Conservation (phyloP, 2,888 invertebrate genomes). For the Caenorhabditis becei region DNA sequence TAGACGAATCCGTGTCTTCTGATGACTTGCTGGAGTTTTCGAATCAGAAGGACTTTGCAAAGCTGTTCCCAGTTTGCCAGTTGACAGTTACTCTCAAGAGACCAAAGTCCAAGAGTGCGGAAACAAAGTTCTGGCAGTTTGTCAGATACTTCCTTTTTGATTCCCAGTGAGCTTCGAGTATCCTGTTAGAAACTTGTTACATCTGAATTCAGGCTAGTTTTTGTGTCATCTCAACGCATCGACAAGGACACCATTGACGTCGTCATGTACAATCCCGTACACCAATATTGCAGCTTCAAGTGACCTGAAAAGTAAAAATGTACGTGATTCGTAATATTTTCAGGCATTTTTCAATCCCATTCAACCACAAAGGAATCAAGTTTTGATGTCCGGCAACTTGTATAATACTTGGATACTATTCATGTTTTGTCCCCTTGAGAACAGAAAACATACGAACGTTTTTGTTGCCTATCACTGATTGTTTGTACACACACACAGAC, state of each 20-base stretch:
- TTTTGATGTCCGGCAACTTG: conserved; percentile 29
- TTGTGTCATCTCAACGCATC: conserved; percentile 28
- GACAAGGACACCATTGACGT: conserved; percentile 27
- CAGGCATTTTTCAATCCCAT: conserved; percentile 56
- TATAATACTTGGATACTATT: conserved; percentile 16
- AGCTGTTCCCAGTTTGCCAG: conserved; percentile 53
- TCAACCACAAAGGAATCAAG: conserved; percentile 45
- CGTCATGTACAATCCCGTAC: conserved; percentile 44
- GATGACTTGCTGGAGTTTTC: conserved; percentile 33
- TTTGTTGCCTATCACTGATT: conserved; percentile 58
- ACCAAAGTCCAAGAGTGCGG: conserved; percentile 35
- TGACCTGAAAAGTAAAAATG: too few relatives aligned
- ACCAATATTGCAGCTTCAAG: conserved; percentile 46
- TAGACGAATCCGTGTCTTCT: conserved; percentile 54
- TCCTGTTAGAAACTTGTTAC: too few relatives aligned
- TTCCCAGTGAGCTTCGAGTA: conserved; percentile 36
- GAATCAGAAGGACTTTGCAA: conserved; percentile 28
- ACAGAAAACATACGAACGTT: conserved; percentile 49
- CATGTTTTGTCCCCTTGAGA: conserved; percentile 1
- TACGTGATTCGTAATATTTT: neutral
- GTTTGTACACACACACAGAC: conserved; percentile 51
- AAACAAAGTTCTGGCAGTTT: conserved; percentile 50
- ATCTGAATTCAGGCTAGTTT: conserved; percentile 23
- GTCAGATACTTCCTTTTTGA: conserved; percentile 42
- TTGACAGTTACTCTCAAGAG: conserved; percentile 35